These are phyloP conservation scores for Pungitius pungitius DNA, from an alignment of 2,113 vertebrate species.

Conservation along the genomic window DNA sequence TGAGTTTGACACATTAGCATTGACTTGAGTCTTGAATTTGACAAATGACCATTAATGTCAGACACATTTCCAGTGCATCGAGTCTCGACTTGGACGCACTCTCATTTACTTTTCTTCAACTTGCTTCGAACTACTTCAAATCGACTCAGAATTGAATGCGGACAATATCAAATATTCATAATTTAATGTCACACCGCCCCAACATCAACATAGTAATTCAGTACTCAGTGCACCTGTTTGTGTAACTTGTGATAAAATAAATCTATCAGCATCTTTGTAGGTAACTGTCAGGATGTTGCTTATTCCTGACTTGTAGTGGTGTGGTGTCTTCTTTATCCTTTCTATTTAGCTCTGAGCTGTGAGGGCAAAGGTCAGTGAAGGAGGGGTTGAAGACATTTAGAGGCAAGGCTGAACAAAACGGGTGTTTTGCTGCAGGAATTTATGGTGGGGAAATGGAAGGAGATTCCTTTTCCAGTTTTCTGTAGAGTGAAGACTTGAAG, in stretches of 20 bases:
- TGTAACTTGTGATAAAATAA: neutral
- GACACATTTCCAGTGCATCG: neutral
- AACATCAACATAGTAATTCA: neutral
- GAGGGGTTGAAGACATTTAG: constrained; percentile 46
- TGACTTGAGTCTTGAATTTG: neutral
- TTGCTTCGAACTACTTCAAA: neutral
- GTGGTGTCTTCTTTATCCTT: neutral
- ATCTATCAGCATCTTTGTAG: neutral
- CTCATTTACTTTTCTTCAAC: neutral
- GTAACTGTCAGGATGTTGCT: neutral
- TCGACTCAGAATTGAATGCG: neutral
- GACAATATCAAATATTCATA: neutral
- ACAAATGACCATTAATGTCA: too few species aligned
- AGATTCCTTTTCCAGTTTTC: neutral
- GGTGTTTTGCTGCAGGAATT: constrained; percentile 41
- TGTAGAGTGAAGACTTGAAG: neutral
- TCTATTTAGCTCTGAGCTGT: neutral
- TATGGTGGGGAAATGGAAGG: neutral
- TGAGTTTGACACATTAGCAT: neutral
- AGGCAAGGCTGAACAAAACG: constrained; percentile 39
- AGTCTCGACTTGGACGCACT: neutral
- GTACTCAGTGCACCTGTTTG: neutral
- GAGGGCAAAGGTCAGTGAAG: constrained; percentile 40
- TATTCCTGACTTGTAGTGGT: neutral
- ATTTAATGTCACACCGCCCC: neutral